A percentile compares a stretch with the other conserved stretches of the same genome.
These are phyloP conservation scores for Prosapia bicincta DNA, from an alignment of 2,888 invertebrate genomes.

Conservation along the genomic window DNA sequence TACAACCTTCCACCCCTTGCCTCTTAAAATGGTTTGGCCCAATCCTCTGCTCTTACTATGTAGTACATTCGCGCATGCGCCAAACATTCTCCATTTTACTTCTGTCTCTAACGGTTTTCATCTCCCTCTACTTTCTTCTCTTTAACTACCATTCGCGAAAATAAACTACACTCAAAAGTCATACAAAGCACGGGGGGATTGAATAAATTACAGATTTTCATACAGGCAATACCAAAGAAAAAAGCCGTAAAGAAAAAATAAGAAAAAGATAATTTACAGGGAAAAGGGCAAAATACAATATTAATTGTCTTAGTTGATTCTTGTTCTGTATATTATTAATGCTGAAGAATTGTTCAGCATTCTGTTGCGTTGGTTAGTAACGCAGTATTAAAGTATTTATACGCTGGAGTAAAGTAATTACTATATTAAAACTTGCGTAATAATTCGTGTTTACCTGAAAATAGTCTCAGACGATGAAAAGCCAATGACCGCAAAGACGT, in stretches of 20 bases:
- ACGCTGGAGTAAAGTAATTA: too few species aligned
- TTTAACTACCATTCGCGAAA: constrained; percentile 22
- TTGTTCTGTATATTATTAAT: too few species aligned
- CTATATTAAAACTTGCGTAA: too few species aligned
- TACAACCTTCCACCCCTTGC: constrained; percentile 24
- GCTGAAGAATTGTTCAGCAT: too few species aligned
- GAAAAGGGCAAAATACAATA: not conserved
- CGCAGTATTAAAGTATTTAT: too few species aligned
- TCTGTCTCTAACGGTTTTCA: constrained; percentile 26
- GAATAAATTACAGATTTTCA: not conserved
- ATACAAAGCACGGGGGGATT: not conserved
- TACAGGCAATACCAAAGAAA: not conserved
- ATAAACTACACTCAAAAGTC: constrained; percentile 7
- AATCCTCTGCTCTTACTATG: constrained; percentile 28
- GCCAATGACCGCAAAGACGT: not conserved
- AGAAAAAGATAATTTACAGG: not conserved
- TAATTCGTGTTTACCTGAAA: not conserved
- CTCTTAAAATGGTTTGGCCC: constrained; percentile 28
- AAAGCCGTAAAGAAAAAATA: not conserved
- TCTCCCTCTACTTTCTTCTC: constrained; percentile 21
- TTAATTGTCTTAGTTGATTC: not conserved
- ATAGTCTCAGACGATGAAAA: not conserved
- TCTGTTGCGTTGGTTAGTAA: too few species aligned
- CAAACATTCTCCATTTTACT: constrained; percentile 30
- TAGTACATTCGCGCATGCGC: constrained; percentile 34